Conservation (phyloP, 2,888 invertebrate genomes). For the Mimachlamys varia region DNA sequence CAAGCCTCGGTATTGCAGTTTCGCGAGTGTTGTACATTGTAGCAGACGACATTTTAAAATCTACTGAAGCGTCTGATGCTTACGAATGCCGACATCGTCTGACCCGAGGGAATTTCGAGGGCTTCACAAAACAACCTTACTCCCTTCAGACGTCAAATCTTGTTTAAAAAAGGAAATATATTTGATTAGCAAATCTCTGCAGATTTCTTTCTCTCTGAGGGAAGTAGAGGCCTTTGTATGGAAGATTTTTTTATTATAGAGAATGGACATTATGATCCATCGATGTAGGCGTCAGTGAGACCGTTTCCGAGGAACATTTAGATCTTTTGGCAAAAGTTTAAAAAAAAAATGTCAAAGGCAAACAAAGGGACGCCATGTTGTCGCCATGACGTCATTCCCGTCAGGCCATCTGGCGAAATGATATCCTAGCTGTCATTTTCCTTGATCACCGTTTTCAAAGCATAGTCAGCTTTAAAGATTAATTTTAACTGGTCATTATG, state of each 20-base stretch:
- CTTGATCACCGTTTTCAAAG: not conserved
- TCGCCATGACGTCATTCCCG: not conserved
- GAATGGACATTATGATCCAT: not conserved
- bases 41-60: not conserved
- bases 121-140: not conserved
- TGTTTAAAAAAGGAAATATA: not conserved
- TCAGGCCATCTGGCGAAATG: slow-evolving; percentile 3
- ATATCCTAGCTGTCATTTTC: slow-evolving; percentile 33
- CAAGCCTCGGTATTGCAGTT: too few relatives aligned
- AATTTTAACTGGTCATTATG: not conserved
- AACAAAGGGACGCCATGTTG: slow-evolving; percentile 34
- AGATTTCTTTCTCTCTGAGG: not conserved
- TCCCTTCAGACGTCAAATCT: not conserved
- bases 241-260: not conserved
- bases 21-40: not conserved
- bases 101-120: not conserved
- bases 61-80: not conserved
- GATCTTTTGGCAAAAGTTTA: not conserved
- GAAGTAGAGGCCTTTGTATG: not conserved
- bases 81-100: not conserved
- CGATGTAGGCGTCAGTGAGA: not conserved
- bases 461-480: not conserved
- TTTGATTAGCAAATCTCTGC: not conserved
- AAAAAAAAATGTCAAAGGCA: not conserved
- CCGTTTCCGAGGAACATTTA: not conserved